Conservation (phyloP, 1,140 invertebrate species). For the Platyscapa corneri region DNA sequence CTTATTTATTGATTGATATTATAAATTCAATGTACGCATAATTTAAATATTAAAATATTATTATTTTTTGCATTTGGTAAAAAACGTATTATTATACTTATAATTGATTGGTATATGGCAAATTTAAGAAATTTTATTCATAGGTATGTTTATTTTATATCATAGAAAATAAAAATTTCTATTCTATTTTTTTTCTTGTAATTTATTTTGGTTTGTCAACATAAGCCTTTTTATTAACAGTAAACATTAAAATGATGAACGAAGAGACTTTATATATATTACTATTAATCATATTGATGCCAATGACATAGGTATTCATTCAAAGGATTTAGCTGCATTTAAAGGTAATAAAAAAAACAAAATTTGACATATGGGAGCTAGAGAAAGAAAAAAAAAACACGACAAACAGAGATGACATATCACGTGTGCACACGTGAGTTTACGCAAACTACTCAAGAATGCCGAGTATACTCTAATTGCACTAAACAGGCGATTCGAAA, state of each 20-base stretch:
- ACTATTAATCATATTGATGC: neutral
- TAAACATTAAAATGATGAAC: neutral
- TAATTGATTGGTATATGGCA: too few species aligned
- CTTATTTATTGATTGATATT: too few species aligned
- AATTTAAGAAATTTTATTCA: too few species aligned
- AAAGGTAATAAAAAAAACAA: neutral
- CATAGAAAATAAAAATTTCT: too few species aligned
- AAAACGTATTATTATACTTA: too few species aligned
- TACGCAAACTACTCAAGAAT: conserved; percentile 31
- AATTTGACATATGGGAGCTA: neutral
- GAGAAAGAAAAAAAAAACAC: neutral
- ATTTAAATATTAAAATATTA: too few species aligned
- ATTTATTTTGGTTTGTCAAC: neutral
- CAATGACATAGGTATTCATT: neutral
- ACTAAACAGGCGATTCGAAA: conserved; percentile 30
- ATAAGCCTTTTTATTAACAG: neutral
- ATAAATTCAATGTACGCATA: too few species aligned
- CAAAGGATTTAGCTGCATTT: neutral
- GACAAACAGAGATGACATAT: neutral
- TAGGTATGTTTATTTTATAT: too few species aligned
- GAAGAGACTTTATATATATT: neutral
- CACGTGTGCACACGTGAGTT: conserved; percentile 42
- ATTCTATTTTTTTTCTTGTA: neutral
- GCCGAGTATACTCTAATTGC: conserved; percentile 41
- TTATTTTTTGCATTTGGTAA: too few species aligned